Base-by-base conservation (phyloP, 30 jellyfish, hydroid and myxozoan species). In the Sanderia malayensis region DNA sequence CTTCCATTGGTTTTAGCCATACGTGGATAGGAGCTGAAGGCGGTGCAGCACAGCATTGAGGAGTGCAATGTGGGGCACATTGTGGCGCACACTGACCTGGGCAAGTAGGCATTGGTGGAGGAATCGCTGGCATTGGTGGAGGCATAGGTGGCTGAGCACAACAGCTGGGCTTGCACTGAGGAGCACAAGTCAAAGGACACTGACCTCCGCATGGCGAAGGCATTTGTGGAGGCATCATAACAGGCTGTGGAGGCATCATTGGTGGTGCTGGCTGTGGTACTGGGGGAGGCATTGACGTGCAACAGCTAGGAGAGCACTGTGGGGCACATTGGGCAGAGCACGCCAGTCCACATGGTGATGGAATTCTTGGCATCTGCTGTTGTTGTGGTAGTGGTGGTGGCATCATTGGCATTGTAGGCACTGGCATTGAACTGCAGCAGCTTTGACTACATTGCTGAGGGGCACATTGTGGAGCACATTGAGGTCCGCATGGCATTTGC, bases 251-350 rank as follows among this genome's bases (percentile, higher is more conserved):
- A 2, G 74, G 75, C 29, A 70, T 70, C 33, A 70, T 29, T 20
- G 61, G 60, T 13, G 75, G 63, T 27, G 73, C 32, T 30, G 78
- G 86, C 41, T 75, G 86, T 15, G 77, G 79, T 27, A 75, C 86
- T 3, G 86, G 86, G 7, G 86, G 86, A 6, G 86, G 94, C 44
- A 61, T 21, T 13, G 94, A 59, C 28, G 33, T 67, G 68, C 95
- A 84, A 61, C 95, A 84, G 60, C 85, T 57, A 52, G 95, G 84
- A n/a, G 65, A 46, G 55, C 95, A 84, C 53, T 66, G 81, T 3
- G 95, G 95, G 8, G 95, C 95, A 58, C 95, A 84, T 17, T 57
- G 28, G 24, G 84, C 85, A 31, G 95, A 69, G 32, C 95, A 84
- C 0, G 84, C 76, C 10, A 67, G 78, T 26, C 95, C 95, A 68